A percentile compares a stretch with the other conserved stretches of the same genome.
Evolutionary conservation across 2,888 invertebrate genomes (phyloP).

Genomic region (Acrobasis consociella): DNA sequence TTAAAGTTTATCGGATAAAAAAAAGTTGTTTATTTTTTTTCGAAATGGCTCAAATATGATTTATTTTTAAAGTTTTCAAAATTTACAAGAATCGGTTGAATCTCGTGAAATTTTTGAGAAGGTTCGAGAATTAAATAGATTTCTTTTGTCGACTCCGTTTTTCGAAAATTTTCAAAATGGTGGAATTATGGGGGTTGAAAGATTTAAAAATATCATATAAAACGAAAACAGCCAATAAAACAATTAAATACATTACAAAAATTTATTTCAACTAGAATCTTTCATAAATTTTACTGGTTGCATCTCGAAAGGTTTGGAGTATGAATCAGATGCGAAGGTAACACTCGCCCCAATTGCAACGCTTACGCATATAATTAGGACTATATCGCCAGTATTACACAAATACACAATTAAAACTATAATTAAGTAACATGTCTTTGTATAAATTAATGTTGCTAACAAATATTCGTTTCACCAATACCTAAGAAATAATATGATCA

Average conservation of each 20-base stretch:
- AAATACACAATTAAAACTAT: slow-evolving; percentile 48
- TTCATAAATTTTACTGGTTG: slow-evolving; percentile 62
- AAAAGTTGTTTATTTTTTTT: no score
- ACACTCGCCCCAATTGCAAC: slow-evolving; percentile 17
- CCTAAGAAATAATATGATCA: slow-evolving; percentile 39
- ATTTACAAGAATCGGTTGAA: no score
- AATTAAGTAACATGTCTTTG: slow-evolving; percentile 59
- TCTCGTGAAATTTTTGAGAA: no score
- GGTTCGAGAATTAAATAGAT: no score
- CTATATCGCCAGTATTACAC: slow-evolving; percentile 22
- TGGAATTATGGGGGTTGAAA: no score
- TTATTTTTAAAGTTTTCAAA: no score
- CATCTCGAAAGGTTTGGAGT: slow-evolving; percentile 45
- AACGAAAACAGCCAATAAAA: no score
- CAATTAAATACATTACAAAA: slow-evolving; percentile 61
- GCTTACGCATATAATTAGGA: background rate
- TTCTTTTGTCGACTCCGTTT: no score
- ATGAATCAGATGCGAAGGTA: slow-evolving; percentile 35
- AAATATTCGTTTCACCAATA: slow-evolving; percentile 30
- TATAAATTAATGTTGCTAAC: slow-evolving; percentile 40
- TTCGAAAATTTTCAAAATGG: no score
- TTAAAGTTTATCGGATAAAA: no score
- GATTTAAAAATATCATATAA: no score
- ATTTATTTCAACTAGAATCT: slow-evolving; percentile 74
- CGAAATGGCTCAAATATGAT: no score